A percentile compares a stretch with the other conserved stretches of the same genome.
phyloP scores from a whole-genome alignment of 2,888 invertebrate species.

The Mythimna ferrago region DNA sequence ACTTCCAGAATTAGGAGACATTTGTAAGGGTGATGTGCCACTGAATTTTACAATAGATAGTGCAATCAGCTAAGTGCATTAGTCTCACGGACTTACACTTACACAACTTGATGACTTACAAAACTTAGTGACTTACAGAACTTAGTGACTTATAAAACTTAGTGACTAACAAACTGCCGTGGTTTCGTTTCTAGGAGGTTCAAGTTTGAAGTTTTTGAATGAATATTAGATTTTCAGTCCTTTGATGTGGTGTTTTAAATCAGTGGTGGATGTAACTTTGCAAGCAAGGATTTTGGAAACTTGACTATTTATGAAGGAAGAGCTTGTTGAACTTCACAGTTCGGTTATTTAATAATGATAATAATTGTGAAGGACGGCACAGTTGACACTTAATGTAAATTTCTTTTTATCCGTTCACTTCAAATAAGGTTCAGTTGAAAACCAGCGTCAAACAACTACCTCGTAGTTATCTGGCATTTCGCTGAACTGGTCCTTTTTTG shows the following conservation, averaged over 20 bases:
- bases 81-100: constrained; percentile 31
- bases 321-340: not conserved
- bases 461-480: no score
- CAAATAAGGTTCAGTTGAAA: no score
- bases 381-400: no score
- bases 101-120: constrained; percentile 23
- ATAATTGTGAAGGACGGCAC: no score
- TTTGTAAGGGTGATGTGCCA: constrained; percentile 72
- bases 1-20: constrained; percentile 79
- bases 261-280: constrained; percentile 7
- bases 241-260: constrained; percentile 31
- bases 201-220: constrained; percentile 40
- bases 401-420: no score
- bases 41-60: constrained; percentile 74
- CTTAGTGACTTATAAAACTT: constrained; percentile 38
- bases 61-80: constrained; percentile 81
- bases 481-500: no score
- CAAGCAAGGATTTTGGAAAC: not conserved
- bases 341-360: no score
- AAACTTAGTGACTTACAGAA: constrained; percentile 14
- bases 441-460: no score
- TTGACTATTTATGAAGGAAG: not conserved
- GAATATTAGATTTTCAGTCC: constrained; percentile 46
- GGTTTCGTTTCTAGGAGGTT: constrained; percentile 12
- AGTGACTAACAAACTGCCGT: constrained; percentile 21